These are phyloP conservation scores for Microplitis manilae DNA, from an alignment of 2,888 invertebrate species.

Conservation along the genomic window DNA sequence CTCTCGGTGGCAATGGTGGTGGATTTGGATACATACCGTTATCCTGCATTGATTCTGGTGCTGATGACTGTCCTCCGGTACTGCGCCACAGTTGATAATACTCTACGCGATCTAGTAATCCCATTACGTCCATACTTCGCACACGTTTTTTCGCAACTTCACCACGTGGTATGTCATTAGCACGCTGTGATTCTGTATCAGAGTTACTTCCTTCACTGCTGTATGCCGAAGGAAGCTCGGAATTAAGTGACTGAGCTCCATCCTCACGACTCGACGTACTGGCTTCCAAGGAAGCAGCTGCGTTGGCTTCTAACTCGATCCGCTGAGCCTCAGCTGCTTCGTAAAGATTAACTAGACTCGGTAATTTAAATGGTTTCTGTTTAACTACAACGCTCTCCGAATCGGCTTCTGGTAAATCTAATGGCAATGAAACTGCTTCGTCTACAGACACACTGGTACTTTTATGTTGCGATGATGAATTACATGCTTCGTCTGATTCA, in stretches of 20 bases:
- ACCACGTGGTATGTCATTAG: conserved; percentile 29
- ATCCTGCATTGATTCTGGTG: conserved; percentile 61
- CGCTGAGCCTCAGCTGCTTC: conserved; percentile 60
- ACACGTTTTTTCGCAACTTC: conserved; percentile 27
- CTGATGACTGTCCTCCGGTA: conserved; percentile 60
- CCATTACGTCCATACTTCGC: conserved; percentile 56
- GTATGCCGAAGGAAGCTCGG: conserved; percentile 62
- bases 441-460: conserved; percentile 25
- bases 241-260: conserved; percentile 56
- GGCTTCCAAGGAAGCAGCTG: conserved; percentile 59
- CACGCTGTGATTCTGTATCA: conserved; percentile 66
- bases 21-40: conserved; percentile 63
- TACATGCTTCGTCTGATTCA: conserved; percentile 34
- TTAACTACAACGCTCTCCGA: conserved; percentile 48
- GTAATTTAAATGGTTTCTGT: conserved; percentile 63
- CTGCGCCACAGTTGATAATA: conserved; percentile 70
- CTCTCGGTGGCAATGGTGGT: conserved; percentile 81
- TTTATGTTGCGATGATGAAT: conserved; percentile 24
- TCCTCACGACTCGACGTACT: conserved; percentile 47
- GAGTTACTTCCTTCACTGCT: conserved; percentile 67
- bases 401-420: conserved; percentile 30
- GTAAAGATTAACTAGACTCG: conserved; percentile 64
- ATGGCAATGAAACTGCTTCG: conserved; percentile 26
- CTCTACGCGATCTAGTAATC: conserved; percentile 63
- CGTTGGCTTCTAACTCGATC: conserved; percentile 61